These are phyloP conservation scores for Thaumatotibia leucotreta DNA, from an alignment of 1,140 invertebrate species.

Conservation along the genomic window DNA sequence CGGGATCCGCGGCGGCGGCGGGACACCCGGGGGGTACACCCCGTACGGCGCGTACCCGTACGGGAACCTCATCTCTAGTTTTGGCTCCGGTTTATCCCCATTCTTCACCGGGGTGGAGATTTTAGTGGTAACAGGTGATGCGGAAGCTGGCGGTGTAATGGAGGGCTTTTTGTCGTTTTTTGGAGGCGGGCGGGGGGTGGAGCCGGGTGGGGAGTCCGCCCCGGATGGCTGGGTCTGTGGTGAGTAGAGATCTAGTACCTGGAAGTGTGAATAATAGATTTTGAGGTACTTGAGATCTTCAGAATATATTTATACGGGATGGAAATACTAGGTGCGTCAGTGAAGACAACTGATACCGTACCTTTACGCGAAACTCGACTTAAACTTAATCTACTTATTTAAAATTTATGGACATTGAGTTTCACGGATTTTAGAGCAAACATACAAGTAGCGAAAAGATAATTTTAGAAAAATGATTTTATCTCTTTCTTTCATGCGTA, in stretches of 20 bases:
- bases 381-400: too few relatives aligned
- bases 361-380: too few relatives aligned
- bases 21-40: slow-evolving; percentile 34
- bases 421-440: too few relatives aligned
- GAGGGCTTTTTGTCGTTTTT: slow-evolving; percentile 74
- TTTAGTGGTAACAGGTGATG: slow-evolving; percentile 65
- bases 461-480: too few relatives aligned
- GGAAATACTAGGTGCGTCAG: too few relatives aligned
- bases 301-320: too few relatives aligned
- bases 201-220: slow-evolving; percentile 82
- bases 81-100: slow-evolving; percentile 59
- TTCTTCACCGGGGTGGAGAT: slow-evolving; percentile 60
- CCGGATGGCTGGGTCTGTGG: slow-evolving; percentile 78
- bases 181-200: slow-evolving; percentile 35
- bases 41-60: too few relatives aligned
- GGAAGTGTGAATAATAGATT: slow-evolving; percentile 19
- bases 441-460: too few relatives aligned
- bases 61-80: slow-evolving; percentile 53
- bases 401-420: too few relatives aligned
- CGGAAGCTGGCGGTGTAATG: slow-evolving; percentile 72
- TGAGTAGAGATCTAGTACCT: slow-evolving; percentile 91
- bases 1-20: slow-evolving; percentile 48
- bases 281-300: too few relatives aligned
- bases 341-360: too few relatives aligned
- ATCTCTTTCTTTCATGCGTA: too few relatives aligned